Conservation (phyloP, 1,140 invertebrate genomes). For the Drosophila leontia region DNA sequence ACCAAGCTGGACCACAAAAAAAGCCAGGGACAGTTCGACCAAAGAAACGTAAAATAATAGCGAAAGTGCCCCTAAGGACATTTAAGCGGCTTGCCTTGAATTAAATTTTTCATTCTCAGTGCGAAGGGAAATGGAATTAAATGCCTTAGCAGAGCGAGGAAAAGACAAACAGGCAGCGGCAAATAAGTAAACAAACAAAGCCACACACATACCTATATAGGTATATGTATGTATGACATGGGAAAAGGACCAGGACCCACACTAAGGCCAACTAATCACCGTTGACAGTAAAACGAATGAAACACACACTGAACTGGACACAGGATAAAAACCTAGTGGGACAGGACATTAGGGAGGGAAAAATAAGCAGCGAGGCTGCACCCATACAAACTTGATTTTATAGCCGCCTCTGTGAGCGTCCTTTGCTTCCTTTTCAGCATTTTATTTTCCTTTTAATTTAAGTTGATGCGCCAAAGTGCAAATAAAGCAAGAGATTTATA, state of each 20-base stretch:
- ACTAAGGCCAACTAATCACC: slow-evolving; percentile 77
- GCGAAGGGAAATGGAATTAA: slow-evolving; percentile 44
- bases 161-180: slow-evolving; percentile 12
- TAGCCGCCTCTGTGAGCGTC: slow-evolving; percentile 34
- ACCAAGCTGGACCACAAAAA: slow-evolving; percentile 6
- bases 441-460: slow-evolving; percentile 73
- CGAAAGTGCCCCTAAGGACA: slow-evolving; percentile 40
- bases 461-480: slow-evolving; percentile 75
- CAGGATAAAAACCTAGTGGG: slow-evolving; percentile 31
- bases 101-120: slow-evolving; percentile 66
- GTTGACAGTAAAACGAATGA: slow-evolving; percentile 63
- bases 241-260: slow-evolving; percentile 6
- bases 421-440: slow-evolving; percentile 46
- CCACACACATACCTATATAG: background rate
- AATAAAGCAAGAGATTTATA: slow-evolving; percentile 79
- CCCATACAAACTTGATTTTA: slow-evolving; percentile 51
- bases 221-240: background rate
- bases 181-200: slow-evolving; percentile 21
- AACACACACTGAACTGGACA: slow-evolving; percentile 52
- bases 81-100: slow-evolving; percentile 70
- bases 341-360: slow-evolving; percentile 24
- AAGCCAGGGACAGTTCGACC: background rate
- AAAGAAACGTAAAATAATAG: slow-evolving; percentile 48
- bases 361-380: slow-evolving; percentile 4
- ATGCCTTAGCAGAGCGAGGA: slow-evolving; percentile 26